These are phyloP conservation scores for Zelleria hepariella DNA, from an alignment of 2,888 invertebrate species.

Conservation along the genomic window DNA sequence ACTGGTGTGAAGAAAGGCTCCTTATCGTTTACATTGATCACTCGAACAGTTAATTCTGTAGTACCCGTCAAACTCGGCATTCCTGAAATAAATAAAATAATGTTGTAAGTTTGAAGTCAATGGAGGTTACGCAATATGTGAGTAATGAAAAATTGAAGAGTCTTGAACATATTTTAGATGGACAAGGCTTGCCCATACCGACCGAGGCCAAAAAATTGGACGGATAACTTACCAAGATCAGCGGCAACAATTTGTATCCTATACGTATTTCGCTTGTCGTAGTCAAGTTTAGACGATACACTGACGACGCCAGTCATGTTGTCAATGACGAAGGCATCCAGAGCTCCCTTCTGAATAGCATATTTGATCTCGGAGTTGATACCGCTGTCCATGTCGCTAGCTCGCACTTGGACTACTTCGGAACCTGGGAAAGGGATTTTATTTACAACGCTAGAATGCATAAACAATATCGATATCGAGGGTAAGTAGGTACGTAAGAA, in stretches of 20 bases:
- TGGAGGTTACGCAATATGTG: too few relatives aligned
- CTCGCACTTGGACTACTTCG: constrained; percentile 79
- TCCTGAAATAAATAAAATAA: constrained; percentile 50
- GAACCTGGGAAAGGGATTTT: constrained; percentile 66
- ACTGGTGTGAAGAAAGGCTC: constrained; percentile 85
- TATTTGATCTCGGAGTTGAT: constrained; percentile 87
- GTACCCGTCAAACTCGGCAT: constrained; percentile 86
- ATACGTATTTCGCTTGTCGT: constrained; percentile 84
- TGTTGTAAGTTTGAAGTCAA: not conserved
- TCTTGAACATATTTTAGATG: too few relatives aligned
- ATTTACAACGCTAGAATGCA: not conserved
- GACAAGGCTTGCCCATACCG: too few relatives aligned
- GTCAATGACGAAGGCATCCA: constrained; percentile 88
- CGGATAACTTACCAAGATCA: constrained; percentile 76
- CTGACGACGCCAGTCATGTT: constrained; percentile 81
- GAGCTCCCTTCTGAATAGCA: constrained; percentile 85
- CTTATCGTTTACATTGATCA: constrained; percentile 91
- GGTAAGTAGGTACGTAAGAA: too few relatives aligned
- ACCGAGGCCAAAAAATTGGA: too few relatives aligned
- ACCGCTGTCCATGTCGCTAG: constrained; percentile 89
- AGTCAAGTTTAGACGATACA: constrained; percentile 85
- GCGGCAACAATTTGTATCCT: constrained; percentile 86
- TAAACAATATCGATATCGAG: too few relatives aligned
- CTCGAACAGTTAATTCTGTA: constrained; percentile 81
- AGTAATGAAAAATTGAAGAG: too few relatives aligned